Evolutionary conservation across 2,113 vertebrate genomes (phyloP).

Genomic region (Phasianus colchicus): DNA sequence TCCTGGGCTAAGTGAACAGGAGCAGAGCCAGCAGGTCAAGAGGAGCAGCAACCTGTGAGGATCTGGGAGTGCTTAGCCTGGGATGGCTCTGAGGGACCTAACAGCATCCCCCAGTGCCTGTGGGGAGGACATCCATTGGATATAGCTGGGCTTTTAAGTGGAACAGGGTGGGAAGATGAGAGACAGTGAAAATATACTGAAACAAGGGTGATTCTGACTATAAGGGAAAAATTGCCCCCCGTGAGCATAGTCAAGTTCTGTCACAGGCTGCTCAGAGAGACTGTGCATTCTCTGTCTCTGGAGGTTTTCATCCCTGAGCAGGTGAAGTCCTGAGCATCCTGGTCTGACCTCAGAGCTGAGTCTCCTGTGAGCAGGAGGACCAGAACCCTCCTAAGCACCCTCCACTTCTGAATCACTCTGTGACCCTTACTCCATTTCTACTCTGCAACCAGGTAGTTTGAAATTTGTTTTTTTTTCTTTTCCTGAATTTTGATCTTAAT

Average conservation of each 20-base stretch:
- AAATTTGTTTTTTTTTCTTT: neutral
- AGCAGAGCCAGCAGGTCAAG: neutral
- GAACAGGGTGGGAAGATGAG: neutral
- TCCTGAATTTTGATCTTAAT: neutral
- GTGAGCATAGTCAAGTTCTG: neutral
- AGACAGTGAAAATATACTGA: neutral
- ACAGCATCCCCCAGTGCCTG: rapidly evolving
- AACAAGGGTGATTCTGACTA: neutral
- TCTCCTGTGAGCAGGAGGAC: neutral
- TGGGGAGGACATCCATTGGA: neutral
- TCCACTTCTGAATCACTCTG: neutral
- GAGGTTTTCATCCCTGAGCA: neutral
- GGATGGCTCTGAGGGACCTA: neutral
- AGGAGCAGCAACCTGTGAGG: neutral
- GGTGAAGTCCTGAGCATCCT: neutral
- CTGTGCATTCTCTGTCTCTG: neutral
- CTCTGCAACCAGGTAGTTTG: neutral
- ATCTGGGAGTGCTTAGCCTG: neutral
- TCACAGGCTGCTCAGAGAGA: neutral
- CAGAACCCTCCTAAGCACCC: neutral
- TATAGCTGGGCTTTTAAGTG: neutral
- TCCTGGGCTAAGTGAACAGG: neutral
- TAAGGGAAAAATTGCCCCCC: neutral
- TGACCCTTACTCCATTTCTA: neutral
- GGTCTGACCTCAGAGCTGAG: neutral